A percentile compares a stretch with the other conserved stretches of the same genome.
Conservation (phyloP, 1,140 invertebrate genomes). For the Nephila pilipes region DNA sequence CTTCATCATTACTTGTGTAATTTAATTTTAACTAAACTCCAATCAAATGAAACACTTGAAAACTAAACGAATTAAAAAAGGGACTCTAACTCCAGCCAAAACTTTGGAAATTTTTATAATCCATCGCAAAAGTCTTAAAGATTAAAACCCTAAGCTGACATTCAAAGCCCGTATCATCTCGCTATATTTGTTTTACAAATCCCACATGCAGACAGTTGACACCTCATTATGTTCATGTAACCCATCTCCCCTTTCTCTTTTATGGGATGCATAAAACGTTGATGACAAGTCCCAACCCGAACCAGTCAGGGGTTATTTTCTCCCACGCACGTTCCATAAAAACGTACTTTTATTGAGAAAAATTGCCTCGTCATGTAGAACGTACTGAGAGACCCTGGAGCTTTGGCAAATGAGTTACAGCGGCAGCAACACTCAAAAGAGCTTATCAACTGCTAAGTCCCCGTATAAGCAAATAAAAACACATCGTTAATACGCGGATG, state of each 20-base stretch:
- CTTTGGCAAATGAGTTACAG: conserved; percentile 28
- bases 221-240: background rate
- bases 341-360: conserved; percentile 33
- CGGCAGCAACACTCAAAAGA: conserved; percentile 16
- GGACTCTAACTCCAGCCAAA: too few species aligned
- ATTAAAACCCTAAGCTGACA: too few species aligned
- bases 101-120: too few species aligned
- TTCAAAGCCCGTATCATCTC: background rate
- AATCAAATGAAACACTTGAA: too few species aligned
- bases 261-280: conserved; percentile 19
- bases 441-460: conserved; percentile 40
- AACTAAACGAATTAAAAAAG: too few species aligned
- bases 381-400: background rate
- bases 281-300: background rate
- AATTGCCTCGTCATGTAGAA: conserved; percentile 23
- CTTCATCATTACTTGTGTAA: too few species aligned
- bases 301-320: background rate
- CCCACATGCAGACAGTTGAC: background rate
- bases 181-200: background rate
- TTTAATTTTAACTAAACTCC: too few species aligned
- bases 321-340: background rate
- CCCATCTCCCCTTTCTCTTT: background rate
- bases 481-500: conserved; percentile 32
- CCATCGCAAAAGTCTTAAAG: too few species aligned
- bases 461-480: conserved; percentile 46